These are phyloP conservation scores for Neopipo cinnamomea DNA, from an alignment of 2,113 vertebrate species.

Conservation along the genomic window DNA sequence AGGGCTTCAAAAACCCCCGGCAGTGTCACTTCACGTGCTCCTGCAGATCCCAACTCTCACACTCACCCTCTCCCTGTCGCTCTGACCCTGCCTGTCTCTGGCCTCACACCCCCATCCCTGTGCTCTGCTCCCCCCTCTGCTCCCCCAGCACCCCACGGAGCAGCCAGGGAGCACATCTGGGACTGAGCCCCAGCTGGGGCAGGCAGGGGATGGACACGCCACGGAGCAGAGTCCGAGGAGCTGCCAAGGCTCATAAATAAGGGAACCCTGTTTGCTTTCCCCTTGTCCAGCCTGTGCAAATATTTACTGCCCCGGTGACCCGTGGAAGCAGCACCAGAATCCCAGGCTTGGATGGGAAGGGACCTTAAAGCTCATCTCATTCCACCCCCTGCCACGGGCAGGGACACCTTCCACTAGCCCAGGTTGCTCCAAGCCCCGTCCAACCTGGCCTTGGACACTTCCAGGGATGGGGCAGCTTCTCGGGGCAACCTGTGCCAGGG, in stretches of 20 bases:
- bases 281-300: conserved; percentile 54
- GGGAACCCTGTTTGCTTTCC: conserved; percentile 61
- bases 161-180: fast-evolving
- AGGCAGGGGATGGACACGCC: not conserved
- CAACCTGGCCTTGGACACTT: not conserved
- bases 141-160: not conserved
- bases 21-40: not conserved
- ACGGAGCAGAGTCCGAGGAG: not conserved
- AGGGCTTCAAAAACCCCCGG: not conserved
- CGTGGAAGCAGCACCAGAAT: not conserved
- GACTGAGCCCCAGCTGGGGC: not conserved
- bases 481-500: not conserved
- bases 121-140: not conserved
- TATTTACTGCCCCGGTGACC: conserved; percentile 61
- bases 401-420: not conserved
- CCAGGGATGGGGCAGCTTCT: not conserved
- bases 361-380: not conserved
- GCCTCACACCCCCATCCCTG: not conserved
- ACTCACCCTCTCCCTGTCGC: not conserved
- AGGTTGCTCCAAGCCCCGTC: fast-evolving
- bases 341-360: not conserved
- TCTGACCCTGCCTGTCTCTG: not conserved
- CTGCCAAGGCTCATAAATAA: conserved; percentile 64
- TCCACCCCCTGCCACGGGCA: not conserved
- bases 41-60: not conserved